phyloP scores from a whole-genome alignment of 53 echinoderm and acorn worm species.

The Crossaster papposus region DNA sequence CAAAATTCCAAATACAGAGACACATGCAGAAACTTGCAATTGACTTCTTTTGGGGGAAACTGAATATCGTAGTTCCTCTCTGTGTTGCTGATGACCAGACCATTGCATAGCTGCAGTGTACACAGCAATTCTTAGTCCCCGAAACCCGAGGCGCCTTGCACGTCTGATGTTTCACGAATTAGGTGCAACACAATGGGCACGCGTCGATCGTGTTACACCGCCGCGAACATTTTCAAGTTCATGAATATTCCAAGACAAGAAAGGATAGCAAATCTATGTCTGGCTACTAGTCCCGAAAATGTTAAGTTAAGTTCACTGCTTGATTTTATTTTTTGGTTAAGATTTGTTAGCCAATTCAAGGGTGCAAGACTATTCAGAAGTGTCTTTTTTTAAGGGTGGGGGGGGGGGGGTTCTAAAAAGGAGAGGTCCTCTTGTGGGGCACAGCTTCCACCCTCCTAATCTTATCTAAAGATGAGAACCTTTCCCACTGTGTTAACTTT shows the following conservation, averaged over 20 bases:
- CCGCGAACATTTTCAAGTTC: slow-evolving; percentile 10
- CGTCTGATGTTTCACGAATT: slow-evolving; percentile 55
- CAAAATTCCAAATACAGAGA: no score
- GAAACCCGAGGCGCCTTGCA: slow-evolving; percentile 18
- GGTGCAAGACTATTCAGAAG: no score
- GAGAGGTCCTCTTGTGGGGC: no score
- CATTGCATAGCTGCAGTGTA: slow-evolving; percentile 6
- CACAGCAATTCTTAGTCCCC: background rate
- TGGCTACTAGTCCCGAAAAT: background rate
- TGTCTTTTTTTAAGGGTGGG: no score
- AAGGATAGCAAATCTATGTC: background rate
- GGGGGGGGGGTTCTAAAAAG: no score
- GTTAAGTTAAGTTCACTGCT: background rate
- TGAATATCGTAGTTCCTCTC: background rate
- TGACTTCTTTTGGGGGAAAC: background rate
- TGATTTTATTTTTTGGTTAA: background rate
- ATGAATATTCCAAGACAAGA: slow-evolving; percentile 23
- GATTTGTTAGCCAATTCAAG: no score
- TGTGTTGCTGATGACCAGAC: background rate
- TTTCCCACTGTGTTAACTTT: no score
- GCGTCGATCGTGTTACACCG: slow-evolving; percentile 34
- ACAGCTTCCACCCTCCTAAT: no score
- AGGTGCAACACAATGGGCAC: slow-evolving; percentile 46
- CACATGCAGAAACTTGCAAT: background rate
- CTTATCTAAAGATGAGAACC: no score